A percentile compares a stretch with the other conserved stretches of the same genome.
Conservation (phyloP, 1,140 invertebrate genomes). For the Drosophila jambulina region DNA sequence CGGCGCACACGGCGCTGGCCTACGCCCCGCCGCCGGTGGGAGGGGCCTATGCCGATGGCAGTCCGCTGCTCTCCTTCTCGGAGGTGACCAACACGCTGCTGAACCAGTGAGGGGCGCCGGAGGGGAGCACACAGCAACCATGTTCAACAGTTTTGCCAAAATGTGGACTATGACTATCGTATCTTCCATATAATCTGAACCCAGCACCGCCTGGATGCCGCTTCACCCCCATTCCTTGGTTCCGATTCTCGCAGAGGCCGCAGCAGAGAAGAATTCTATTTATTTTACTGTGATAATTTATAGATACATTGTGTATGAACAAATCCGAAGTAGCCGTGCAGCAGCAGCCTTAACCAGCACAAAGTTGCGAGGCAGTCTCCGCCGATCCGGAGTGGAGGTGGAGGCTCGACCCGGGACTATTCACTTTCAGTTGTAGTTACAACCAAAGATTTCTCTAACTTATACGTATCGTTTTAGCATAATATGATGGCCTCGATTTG, state of each 20-base stretch:
- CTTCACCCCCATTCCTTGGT: constrained; percentile 52
- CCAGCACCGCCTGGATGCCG: constrained; percentile 12
- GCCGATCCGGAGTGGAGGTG: neutral
- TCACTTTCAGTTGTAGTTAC: constrained; percentile 73
- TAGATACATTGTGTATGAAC: constrained; percentile 60
- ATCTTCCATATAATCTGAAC: constrained; percentile 82
- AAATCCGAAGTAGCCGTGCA: constrained; percentile 42
- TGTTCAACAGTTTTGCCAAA: constrained; percentile 84
- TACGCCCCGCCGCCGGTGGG: constrained; percentile 70
- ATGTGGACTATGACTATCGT: constrained; percentile 85
- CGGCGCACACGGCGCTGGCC: constrained; percentile 85
- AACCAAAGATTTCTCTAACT: constrained; percentile 76
- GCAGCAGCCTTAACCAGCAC: constrained; percentile 52
- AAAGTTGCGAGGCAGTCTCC: constrained; percentile 27
- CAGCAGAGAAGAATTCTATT: constrained; percentile 62
- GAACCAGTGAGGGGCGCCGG: constrained; percentile 87
- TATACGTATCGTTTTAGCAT: constrained; percentile 40
- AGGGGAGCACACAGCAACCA: constrained; percentile 34
- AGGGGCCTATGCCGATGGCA: constrained; percentile 89
- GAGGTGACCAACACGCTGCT: constrained; percentile 93
- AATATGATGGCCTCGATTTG: constrained; percentile 43
- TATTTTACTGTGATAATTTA: constrained; percentile 83
- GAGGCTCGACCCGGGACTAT: constrained; percentile 22
- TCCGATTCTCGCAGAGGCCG: constrained; percentile 45
- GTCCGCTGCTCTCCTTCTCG: constrained; percentile 93